Percentiles rank a stretch among this genome's conserved stretches.
phyloP scores from a whole-genome alignment of 1,140 invertebrate genomes.

The Drosophila miranda region DNA sequence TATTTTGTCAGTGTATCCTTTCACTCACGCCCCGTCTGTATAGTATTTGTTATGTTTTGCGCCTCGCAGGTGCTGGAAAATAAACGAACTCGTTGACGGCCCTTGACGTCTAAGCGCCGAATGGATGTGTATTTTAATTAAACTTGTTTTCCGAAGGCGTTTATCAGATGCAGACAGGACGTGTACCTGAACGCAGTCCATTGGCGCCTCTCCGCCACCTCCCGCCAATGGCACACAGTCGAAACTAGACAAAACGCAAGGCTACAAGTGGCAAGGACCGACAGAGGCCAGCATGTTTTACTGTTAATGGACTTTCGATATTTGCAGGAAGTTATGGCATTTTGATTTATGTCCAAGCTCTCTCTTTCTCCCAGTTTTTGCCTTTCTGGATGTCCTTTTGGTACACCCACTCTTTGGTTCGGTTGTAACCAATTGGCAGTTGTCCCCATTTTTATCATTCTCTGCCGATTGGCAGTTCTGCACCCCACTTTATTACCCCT shows the following conservation, averaged over 20 bases:
- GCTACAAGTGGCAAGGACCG: background rate
- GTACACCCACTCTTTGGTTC: too few species aligned
- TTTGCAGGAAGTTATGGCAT: constrained; percentile 78
- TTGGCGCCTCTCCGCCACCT: too few species aligned
- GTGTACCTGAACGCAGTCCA: constrained; percentile 47
- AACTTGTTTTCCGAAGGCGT: constrained; percentile 70
- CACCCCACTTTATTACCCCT: constrained; percentile 29
- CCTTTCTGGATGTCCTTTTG: background rate
- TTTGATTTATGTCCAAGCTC: constrained; percentile 65
- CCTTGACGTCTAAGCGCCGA: constrained; percentile 53
- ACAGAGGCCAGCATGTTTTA: constrained; percentile 56
- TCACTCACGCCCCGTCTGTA: constrained; percentile 11
- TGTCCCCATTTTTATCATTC: too few species aligned
- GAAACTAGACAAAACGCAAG: constrained; percentile 32
- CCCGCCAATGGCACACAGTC: constrained; percentile 2
- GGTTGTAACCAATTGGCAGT: too few species aligned
- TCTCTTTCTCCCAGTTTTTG: constrained; percentile 5
- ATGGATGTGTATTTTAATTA: constrained; percentile 72
- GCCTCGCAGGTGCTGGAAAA: constrained; percentile 75
- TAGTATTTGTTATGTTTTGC: constrained; percentile 76
- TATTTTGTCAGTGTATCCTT: background rate
- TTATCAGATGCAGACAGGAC: constrained; percentile 79
- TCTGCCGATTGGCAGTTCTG: too few species aligned
- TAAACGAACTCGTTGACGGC: constrained; percentile 64
- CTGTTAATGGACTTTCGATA: constrained; percentile 80